Base-by-base conservation (phyloP, 1,140 invertebrate genomes). In the Drosophila albomicans region DNA sequence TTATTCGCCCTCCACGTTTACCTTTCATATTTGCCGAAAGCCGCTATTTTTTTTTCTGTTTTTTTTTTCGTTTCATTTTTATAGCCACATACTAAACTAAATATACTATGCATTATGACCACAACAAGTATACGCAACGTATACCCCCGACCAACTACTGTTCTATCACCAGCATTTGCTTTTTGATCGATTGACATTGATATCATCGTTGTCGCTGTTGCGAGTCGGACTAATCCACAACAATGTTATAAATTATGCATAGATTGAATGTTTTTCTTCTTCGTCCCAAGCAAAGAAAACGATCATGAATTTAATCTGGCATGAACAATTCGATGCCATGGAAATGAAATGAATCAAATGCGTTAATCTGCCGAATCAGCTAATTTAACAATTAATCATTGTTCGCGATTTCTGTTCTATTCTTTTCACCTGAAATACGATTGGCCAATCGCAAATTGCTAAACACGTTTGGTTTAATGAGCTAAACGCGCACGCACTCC, bases 11-110 rank as follows among this genome's bases (percentile, higher is more conserved):
- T 59, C 32, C 35, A 35, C 28, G 49, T 75, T 71, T 71, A 65
- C 75, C 86, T 88, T 88, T 88, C 86, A 89, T 88, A 89, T 89
- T 89, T 89, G 85, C 86, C 85, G 85, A 89, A 85, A 88, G 81
- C 68, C 32, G 48, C 61, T 52, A 69, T 70, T 88, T 84, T 32
- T 6, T 32, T 32, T 32, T 20, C 16, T 20, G 2, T 32, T 32
- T 7, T 7, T 32, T 32, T 32, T 32, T 7, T 3, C 20, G 20
- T 25, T 25, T 25, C 20, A 25, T 25, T 32, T 78, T 52, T 54
- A 81, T 78, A 82, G 54, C 54, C 54, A 43, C 11, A n/a, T 16
- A 56, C 7, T 38, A 38, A 10, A 38, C 1, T 4, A 6, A 10
- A 10, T 6, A 13, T 38, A 38, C 8, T 57, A 57, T 41, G 54